Evolutionary conservation across 2,888 invertebrate genomes (phyloP).

Genomic region (Calliphora vomitoria): DNA sequence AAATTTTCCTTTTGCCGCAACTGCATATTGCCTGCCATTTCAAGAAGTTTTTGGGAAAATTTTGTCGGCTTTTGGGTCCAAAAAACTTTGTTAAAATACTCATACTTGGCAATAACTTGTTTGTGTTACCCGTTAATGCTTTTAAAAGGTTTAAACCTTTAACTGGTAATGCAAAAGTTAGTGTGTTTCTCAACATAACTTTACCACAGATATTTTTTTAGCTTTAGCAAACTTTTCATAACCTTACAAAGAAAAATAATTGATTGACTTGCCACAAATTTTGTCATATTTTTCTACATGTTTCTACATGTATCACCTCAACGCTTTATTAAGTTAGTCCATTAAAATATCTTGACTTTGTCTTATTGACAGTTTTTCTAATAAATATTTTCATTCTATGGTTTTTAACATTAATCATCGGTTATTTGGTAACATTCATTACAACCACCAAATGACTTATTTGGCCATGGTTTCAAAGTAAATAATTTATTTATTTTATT

Average conservation of each 20-base stretch:
- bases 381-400: conserved; percentile 34
- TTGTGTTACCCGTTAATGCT: too few species aligned
- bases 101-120: too few species aligned
- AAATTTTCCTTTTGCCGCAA: too few species aligned
- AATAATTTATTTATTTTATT: conserved; percentile 45
- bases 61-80: too few species aligned
- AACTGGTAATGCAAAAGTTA: too few species aligned
- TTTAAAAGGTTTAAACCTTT: too few species aligned
- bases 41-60: too few species aligned
- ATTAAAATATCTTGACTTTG: conserved; percentile 42
- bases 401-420: conserved; percentile 56
- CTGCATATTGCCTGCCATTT: too few species aligned
- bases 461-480: conserved; percentile 50
- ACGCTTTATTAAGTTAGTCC: conserved; percentile 37
- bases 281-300: conserved; percentile 33
- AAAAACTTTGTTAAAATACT: too few species aligned
- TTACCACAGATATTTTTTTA: too few species aligned
- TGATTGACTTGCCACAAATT: conserved; percentile 61
- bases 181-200: too few species aligned
- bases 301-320: background rate
- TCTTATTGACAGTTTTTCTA: conserved; percentile 48
- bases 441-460: conserved; percentile 54
- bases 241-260: conserved; percentile 16
- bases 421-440: conserved; percentile 23
- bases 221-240: too few species aligned